Base-by-base conservation (phyloP, 1,140 invertebrate genomes). In the Lordiphosa collinella region DNA sequence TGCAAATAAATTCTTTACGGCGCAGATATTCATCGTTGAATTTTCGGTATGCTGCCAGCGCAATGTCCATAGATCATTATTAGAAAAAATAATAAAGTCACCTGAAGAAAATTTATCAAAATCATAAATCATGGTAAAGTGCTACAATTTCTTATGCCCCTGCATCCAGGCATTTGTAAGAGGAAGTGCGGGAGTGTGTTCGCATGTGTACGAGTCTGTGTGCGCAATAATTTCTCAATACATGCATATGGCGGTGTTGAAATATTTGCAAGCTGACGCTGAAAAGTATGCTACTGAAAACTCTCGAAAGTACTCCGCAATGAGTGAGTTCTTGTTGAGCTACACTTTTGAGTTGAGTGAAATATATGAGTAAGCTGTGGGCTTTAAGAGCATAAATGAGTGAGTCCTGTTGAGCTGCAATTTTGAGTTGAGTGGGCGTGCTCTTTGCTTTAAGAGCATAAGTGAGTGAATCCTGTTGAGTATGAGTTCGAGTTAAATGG, bases 51-150 rank as follows among this genome's bases (percentile, higher is more conserved):
- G 25, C 14, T 25, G 29, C 7, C 2, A 35, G 18, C 7, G 22
- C 41, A 55, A 35, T 47, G 31, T 52, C 14, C 72, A 82, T 84
- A 68, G 67, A 82, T 82, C 78, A 76, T 73, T 84, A 76, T 82
- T 84, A 78, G 63, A 49, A 62, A 73, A 72, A 78, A 76, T 82
- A 82, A 80, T 80, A 80, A 71, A 80, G 75, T 80, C 75, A 75
- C 75, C 76, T 69, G 43, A 63, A 75, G 75, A 75, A 67, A 80
- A 80, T 82, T 76, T 84, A 82, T 82, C 78, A 78, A 84, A 76
- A 82, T 78, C 78, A 82, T 82, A 82, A 82, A 84, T 82, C 78
- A 84, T 55, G 58, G 73, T 59, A 78, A 82, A 84, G 69, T 76
- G 72, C 72, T 55, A 40, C 50, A 56, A 69, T 72, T 80, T 80